phyloP scores from a whole-genome alignment of 2,888 invertebrate species.

The Yponomeuta malinellus region DNA sequence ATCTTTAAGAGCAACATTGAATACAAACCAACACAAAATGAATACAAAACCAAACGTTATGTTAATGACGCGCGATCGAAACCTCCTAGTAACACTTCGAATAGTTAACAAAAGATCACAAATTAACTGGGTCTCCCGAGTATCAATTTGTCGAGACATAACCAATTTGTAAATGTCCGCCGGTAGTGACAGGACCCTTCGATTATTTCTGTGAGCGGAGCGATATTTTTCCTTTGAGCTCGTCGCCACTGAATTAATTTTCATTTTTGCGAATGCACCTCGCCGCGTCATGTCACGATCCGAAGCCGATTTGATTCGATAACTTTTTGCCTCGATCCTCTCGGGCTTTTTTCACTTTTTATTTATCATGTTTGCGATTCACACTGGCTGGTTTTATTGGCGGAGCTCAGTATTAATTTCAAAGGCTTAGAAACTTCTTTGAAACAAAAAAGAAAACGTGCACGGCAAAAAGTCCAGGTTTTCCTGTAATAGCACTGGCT shows the following conservation, averaged over 20 bases:
- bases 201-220: neutral
- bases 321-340: neutral
- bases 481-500: no score
- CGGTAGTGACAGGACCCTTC: neutral
- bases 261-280: slow-evolving; percentile 18
- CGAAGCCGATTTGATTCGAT: neutral
- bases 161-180: neutral
- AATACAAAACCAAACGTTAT: neutral
- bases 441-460: neutral
- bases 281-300: neutral
- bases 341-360: neutral
- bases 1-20: no score
- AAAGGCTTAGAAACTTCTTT: neutral
- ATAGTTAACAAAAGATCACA: neutral
- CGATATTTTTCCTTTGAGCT: slow-evolving; percentile 8
- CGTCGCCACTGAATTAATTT: slow-evolving; percentile 11
- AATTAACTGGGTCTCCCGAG: neutral
- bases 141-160: neutral
- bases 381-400: neutral
- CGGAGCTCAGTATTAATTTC: neutral
- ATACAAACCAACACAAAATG: neutral
- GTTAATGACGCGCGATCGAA: neutral
- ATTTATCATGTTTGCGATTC: neutral
- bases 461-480: no score
- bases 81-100: neutral